Base-by-base conservation (phyloP, 2,797 vertebrate genomes). In the Aythya fuligula region DNA sequence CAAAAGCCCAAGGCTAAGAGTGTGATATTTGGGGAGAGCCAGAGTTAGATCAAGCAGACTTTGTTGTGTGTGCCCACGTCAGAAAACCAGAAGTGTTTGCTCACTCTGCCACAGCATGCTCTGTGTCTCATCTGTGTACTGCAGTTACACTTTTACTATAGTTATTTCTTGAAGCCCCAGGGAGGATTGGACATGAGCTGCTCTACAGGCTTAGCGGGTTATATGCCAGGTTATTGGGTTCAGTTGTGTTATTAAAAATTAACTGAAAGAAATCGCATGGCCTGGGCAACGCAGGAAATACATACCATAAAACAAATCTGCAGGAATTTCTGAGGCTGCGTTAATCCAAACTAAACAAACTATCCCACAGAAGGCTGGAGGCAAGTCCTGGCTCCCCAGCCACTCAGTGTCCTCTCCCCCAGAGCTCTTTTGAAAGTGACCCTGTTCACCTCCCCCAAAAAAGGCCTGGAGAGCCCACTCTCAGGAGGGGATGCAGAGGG, bases 301-400 rank as follows among this genome's bases (percentile, higher is more conserved):
- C 53, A 80, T 80, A 86, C 84, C 56, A 64, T 90, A 71, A 87
- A 94, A 80, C 21, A 73, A 66, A 92, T 79, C 86, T 90, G 38
- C 61, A 9, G 43, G 88, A 92, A 92, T 93, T 94, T 91, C 61
- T 93, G 86, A 90, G 93, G 60, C 57, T 77, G 8, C 73, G 30
- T 79, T 85, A 95, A 93, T 87, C 80, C 71, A 92, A 96, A 67
- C 64, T 91, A 92, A 94, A 77, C 45, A 89, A 75, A 94, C 88
- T 39, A 94, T 74, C 36, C 45, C 76, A 69, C 57, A 91, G 91
- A 82, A 91, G 65, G 28, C 79, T 75, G 65, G 57, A 94, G 49
- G 36, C 38, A 80, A 82, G 27, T 89, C 39, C 43, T 66, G 60
- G 14, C 11, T 89, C 94, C 62, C 62, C 73, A 85, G 11, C 30